Percentiles rank a stretch among this genome's conserved stretches.
Conservation (phyloP, 2,797 vertebrate genomes). For the Enteromius mattozi region DNA sequence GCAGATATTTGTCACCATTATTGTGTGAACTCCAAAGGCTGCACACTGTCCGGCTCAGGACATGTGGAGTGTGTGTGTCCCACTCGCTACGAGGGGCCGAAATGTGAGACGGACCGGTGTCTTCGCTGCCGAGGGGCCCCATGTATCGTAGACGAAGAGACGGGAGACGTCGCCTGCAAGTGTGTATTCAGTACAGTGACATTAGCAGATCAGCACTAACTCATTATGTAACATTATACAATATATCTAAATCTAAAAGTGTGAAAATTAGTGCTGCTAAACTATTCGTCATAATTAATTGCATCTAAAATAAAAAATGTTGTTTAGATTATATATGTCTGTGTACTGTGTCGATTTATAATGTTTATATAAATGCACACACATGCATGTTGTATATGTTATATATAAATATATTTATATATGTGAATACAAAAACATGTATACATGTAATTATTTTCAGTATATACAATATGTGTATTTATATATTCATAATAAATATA, state of each 20-base stretch:
- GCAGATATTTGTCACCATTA: constrained; percentile 80
- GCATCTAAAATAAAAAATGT: too few relatives aligned
- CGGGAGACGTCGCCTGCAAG: constrained; percentile 84
- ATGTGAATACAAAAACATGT: too few relatives aligned
- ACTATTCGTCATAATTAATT: background rate
- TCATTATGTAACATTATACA: background rate
- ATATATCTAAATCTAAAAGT: background rate
- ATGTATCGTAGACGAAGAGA: constrained; percentile 80
- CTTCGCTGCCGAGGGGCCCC: constrained; percentile 80
- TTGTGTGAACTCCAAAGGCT: constrained; percentile 85
- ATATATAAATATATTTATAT: too few relatives aligned
- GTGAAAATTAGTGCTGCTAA: background rate
- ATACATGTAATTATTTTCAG: too few relatives aligned
- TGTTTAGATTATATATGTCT: too few relatives aligned
- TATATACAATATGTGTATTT: too few relatives aligned
- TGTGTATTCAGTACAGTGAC: constrained; percentile 70
- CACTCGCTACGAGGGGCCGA: constrained; percentile 79
- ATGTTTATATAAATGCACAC: too few relatives aligned
- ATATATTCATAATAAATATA: too few relatives aligned
- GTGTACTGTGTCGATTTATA: too few relatives aligned
- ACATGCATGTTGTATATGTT: too few relatives aligned
- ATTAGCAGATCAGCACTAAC: background rate
- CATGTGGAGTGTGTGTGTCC: constrained; percentile 85
- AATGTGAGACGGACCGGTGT: constrained; percentile 86
- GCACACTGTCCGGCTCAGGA: constrained; percentile 78